A percentile compares a stretch with the other conserved stretches of the same genome.
These are phyloP conservation scores for Myripristis murdjan DNA, from an alignment of 2,797 vertebrate species.

Conservation along the genomic window DNA sequence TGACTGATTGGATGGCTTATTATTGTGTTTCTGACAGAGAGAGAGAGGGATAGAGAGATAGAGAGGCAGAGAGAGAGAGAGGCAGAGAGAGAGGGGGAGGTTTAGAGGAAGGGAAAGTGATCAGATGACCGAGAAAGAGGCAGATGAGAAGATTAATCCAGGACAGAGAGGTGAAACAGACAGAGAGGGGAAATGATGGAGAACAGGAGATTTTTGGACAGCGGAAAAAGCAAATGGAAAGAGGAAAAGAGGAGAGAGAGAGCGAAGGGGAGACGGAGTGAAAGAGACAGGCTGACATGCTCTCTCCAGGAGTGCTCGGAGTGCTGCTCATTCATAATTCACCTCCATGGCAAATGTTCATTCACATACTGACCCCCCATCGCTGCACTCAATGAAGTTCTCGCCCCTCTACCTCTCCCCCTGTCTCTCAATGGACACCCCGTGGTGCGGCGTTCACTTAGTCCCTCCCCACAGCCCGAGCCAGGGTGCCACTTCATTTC, in stretches of 20 bases:
- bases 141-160: constrained; percentile 62
- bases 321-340: constrained; percentile 85
- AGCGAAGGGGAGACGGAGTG: constrained; percentile 53
- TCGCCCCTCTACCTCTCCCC: constrained; percentile 73
- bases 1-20: constrained; percentile 35
- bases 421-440: constrained; percentile 77
- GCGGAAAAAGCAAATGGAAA: constrained; percentile 17
- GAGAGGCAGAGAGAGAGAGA: constrained; percentile 10
- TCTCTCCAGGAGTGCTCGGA: constrained; percentile 77
- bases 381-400: constrained; percentile 79
- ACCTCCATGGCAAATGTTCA: constrained; percentile 82
- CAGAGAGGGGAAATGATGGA: constrained; percentile 29
- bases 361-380: constrained; percentile 84
- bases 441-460: constrained; percentile 60
- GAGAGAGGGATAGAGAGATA: background rate
- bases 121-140: constrained; percentile 66
- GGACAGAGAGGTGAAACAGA: constrained; percentile 16
- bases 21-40: background rate
- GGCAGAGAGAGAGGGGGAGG: background rate
- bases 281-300: constrained; percentile 66
- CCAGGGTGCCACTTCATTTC: constrained; percentile 37
- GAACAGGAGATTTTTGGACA: constrained; percentile 45
- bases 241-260: constrained; percentile 17
- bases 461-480: constrained; percentile 19
- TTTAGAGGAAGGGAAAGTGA: constrained; percentile 31